These are phyloP conservation scores for Drosophila simulans DNA, from an alignment of 1,140 invertebrate genomes.

Conservation along the genomic window DNA sequence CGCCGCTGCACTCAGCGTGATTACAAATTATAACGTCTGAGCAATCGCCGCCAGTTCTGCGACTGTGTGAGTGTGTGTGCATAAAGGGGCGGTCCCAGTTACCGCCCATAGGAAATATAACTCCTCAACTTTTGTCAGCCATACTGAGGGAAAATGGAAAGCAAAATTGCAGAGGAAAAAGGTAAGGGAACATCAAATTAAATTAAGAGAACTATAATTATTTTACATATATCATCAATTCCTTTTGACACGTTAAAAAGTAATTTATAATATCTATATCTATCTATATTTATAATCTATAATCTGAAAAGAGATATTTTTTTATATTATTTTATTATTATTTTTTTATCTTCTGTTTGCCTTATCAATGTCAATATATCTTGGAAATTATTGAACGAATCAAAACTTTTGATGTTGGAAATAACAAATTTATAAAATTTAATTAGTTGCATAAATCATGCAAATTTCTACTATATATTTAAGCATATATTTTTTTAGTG, in stretches of 20 bases:
- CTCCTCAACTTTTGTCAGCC: slow-evolving; percentile 54
- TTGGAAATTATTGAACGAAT: no score
- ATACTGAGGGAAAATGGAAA: slow-evolving; percentile 12
- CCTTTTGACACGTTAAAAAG: no score
- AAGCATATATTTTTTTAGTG: slow-evolving; percentile 2
- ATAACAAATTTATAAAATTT: no score
- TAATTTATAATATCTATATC: no score
- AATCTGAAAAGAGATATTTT: no score
- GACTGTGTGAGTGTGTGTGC: slow-evolving; percentile 51
- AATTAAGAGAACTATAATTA: not conserved
- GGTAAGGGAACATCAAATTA: not conserved
- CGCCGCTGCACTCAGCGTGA: slow-evolving; percentile 75
- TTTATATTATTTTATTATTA: no score
- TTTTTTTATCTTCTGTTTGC: no score
- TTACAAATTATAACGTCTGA: slow-evolving; percentile 82
- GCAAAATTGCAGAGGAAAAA: not conserved
- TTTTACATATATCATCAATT: no score
- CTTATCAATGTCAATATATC: no score
- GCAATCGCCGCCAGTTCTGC: slow-evolving; percentile 59
- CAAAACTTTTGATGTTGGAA: no score
- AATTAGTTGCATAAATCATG: not conserved
- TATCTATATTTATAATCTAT: no score
- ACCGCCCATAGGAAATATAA: slow-evolving; percentile 82
- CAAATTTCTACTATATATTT: not conserved
- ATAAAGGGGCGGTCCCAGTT: slow-evolving; percentile 58